Percentiles rank a stretch among this genome's conserved stretches.
Evolutionary conservation across 1,140 invertebrate genomes (phyloP).

Genomic region (Reticulitermes speratus): DNA sequence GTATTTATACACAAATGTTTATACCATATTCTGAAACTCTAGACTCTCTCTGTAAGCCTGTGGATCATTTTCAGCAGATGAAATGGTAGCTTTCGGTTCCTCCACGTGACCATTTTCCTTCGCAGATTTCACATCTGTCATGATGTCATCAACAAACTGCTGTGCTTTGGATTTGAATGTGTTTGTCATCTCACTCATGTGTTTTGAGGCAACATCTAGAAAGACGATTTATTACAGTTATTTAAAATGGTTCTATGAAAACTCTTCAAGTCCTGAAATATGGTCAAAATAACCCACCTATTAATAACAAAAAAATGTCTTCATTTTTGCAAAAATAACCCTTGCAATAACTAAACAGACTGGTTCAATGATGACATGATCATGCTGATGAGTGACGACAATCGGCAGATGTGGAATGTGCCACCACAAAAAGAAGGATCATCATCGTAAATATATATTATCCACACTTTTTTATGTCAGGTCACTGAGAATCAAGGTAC

Average conservation of each 20-base stretch:
- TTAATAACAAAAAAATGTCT: too few relatives aligned
- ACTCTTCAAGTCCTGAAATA: not conserved
- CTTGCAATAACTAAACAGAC: too few relatives aligned
- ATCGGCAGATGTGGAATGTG: too few relatives aligned
- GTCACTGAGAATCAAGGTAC: too few relatives aligned
- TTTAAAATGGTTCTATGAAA: too few relatives aligned
- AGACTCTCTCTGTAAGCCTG: constrained; percentile 67
- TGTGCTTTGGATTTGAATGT: constrained; percentile 69
- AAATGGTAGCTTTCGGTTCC: constrained; percentile 54
- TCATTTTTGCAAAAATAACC: too few relatives aligned
- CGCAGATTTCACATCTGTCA: constrained; percentile 56
- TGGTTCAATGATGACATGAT: too few relatives aligned
- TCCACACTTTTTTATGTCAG: too few relatives aligned
- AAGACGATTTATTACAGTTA: constrained; percentile 38
- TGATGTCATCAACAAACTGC: constrained; percentile 65
- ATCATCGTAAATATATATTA: too few relatives aligned
- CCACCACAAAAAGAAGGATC: too few relatives aligned
- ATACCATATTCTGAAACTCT: constrained; percentile 70
- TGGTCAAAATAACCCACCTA: not conserved
- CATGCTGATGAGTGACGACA: too few relatives aligned
- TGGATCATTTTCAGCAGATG: constrained; percentile 53
- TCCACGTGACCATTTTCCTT: constrained; percentile 42
- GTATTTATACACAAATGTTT: constrained; percentile 36
- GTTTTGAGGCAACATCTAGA: constrained; percentile 58
- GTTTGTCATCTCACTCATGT: constrained; percentile 66